These are phyloP conservation scores for Drosophila incognita DNA, from an alignment of 2,888 invertebrate species.

Conservation along the genomic window DNA sequence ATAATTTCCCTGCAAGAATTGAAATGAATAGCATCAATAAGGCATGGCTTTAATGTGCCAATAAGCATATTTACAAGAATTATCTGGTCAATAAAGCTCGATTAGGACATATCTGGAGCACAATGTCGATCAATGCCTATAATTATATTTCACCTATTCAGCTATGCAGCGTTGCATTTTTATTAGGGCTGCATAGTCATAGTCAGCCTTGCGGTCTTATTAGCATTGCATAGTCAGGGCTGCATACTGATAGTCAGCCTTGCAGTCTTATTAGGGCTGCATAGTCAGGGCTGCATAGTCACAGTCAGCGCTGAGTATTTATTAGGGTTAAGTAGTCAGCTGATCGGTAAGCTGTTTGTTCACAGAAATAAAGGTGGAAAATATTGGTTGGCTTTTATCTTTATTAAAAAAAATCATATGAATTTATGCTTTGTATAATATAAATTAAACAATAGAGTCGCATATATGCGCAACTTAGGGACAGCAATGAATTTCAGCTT, in stretches of 20 bases:
- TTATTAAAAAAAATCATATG: not conserved
- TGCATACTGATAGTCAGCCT: not conserved
- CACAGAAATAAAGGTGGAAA: not conserved
- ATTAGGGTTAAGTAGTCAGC: not conserved
- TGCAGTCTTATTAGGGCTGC: fast-evolving
- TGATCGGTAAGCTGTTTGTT: not conserved
- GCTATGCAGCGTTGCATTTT: not conserved
- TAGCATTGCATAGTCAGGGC: not conserved
- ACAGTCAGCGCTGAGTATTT: not conserved
- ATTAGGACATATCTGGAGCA: fast-evolving
- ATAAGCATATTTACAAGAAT: not conserved
- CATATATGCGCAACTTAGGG: not conserved
- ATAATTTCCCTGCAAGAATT: not conserved
- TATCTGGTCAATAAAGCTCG: not conserved
- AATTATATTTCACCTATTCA: not conserved
- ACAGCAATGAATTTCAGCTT: not conserved
- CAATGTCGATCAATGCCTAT: fast-evolving
- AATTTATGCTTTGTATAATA: not conserved
- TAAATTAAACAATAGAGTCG: not conserved
- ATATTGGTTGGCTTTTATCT: not conserved
- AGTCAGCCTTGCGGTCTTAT: fast-evolving
- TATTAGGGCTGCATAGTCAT: not conserved
- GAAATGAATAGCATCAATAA: not conserved
- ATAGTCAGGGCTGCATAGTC: not conserved
- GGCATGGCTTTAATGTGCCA: not conserved